A percentile compares a stretch with the other conserved stretches of the same genome.
phyloP scores from a whole-genome alignment of 2,113 vertebrate genomes.

The Eublepharis macularius region DNA sequence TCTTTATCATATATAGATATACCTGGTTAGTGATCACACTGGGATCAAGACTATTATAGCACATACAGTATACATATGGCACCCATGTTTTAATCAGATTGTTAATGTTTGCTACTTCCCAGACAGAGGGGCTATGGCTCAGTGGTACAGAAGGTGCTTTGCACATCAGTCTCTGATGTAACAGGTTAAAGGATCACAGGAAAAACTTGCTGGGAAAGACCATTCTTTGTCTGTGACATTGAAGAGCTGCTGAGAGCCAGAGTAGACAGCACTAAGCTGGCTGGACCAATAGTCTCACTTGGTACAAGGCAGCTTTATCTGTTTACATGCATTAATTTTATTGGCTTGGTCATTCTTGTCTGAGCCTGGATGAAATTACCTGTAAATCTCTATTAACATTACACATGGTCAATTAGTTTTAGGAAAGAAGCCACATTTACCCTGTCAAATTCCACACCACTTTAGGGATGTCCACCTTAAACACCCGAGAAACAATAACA shows the following conservation, averaged over 20 bases:
- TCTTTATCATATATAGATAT: not conserved
- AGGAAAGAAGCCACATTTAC: not conserved
- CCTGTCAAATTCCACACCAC: not conserved
- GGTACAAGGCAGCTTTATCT: too few relatives aligned
- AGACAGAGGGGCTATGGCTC: too few relatives aligned
- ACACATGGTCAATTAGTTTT: not conserved
- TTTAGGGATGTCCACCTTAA: not conserved
- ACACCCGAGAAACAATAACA: not conserved
- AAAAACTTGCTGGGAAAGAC: too few relatives aligned
- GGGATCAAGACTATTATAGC: accelerated
- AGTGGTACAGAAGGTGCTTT: too few relatives aligned
- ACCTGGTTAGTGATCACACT: not conserved
- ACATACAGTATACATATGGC: not conserved
- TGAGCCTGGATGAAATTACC: accelerated
- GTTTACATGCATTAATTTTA: not conserved
- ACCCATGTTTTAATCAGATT: not conserved
- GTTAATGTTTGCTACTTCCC: accelerated
- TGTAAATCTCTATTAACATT: not conserved
- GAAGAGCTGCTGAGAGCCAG: too few relatives aligned
- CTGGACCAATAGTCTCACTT: too few relatives aligned
- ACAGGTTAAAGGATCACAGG: too few relatives aligned
- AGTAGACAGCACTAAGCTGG: too few relatives aligned
- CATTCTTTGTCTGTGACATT: too few relatives aligned
- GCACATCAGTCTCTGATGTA: too few relatives aligned
- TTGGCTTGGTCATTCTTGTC: not conserved